Base-by-base conservation (phyloP, 1,140 invertebrate species). In the Aphaenogaster floridana region DNA sequence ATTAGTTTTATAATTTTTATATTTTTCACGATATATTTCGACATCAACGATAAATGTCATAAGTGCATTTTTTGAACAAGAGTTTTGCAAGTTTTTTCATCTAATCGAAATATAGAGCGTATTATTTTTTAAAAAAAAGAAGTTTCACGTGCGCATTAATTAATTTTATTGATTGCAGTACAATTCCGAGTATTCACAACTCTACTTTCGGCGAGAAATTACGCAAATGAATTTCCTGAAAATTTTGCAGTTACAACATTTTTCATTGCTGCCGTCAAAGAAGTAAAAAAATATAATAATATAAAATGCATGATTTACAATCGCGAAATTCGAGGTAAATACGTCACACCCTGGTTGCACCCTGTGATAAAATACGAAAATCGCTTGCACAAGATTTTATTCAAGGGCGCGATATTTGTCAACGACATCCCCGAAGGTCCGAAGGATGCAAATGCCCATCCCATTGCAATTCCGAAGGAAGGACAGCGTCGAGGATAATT, bases 401-500 rank as follows among this genome's bases (percentile, higher is more conserved):
- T 45, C 78, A n/a, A 68, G 8, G 50, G 13, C n/a, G n/a, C 8
- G 13, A 17, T 34, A 52, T 54, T 81, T 8, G 4, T 34, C 50
- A 9, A 5, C 39, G 21, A 57, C 36, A 21, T 57, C n/a, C 42
- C 13, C 8, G 68, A 72, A 81, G 45, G 57, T 81, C 17, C 45
- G 34, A 54, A 7, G 8, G 4, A 11, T 21, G 54, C 34, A 34
- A 71, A 15, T n/a, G 7, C 11, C 5, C 57, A n/a, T 9, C 42
- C 54, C 13, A 39, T 84, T 8, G 68, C 28, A 17, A 45, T 28
- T 81, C n/a, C 39, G 13, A 48, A 28, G 13, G 39, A 21, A 28
- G 66, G 21, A 42, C 34, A n/a, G 28, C 54, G 13, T 39, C 42
- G 42, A 3, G 54, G 80, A 84, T 74, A 84, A 76, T 79, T 83